phyloP scores from a whole-genome alignment of 2,113 vertebrate genomes.

The Alligator sinensis region DNA sequence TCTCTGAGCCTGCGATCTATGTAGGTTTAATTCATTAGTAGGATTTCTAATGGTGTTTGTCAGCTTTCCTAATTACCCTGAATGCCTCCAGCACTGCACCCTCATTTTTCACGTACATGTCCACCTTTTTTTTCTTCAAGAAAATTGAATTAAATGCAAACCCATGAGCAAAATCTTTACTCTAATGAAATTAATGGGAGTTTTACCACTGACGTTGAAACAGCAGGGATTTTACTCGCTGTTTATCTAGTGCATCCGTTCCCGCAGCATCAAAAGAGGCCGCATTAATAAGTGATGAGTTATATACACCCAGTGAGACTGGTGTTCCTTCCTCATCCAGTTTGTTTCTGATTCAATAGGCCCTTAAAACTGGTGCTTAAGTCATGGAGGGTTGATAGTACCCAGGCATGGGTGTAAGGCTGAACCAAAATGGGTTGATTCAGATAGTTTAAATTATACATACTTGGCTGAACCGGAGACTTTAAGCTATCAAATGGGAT shows the following conservation, averaged over 20 bases:
- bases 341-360: neutral
- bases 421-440: neutral
- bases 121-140: neutral
- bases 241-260: neutral
- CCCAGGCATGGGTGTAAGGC: neutral
- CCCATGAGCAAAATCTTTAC: neutral
- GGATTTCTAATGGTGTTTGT: slow-evolving; percentile 6
- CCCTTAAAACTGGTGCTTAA: slow-evolving; percentile 6
- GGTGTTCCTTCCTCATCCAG: neutral
- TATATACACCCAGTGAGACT: neutral
- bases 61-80: slow-evolving; percentile 28
- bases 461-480: neutral
- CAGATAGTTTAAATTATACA: neutral
- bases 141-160: neutral
- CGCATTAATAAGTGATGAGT: neutral
- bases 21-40: neutral
- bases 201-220: neutral
- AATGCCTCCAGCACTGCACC: neutral
- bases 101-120: neutral
- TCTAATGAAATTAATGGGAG: neutral
- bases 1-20: neutral
- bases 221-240: neutral
- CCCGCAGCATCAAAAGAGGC: neutral
- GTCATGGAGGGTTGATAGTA: neutral
- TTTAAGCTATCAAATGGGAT: slow-evolving; percentile 21